These are phyloP conservation scores for Hypercompe scribonia DNA, from an alignment of 2,888 invertebrate genomes.

Conservation along the genomic window DNA sequence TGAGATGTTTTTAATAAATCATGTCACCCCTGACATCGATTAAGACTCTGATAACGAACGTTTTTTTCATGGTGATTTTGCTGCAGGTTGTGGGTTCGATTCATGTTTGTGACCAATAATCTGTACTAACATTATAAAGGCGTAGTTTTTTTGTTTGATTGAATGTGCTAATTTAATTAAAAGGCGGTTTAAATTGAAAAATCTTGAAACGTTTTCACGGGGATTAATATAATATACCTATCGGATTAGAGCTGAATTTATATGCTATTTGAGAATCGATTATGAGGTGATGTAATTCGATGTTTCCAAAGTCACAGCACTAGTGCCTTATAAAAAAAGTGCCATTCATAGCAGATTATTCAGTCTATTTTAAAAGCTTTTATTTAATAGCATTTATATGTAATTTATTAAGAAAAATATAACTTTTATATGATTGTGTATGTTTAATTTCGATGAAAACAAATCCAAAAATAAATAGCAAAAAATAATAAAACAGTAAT, in stretches of 20 bases:
- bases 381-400: too few relatives aligned
- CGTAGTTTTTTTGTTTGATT: not conserved
- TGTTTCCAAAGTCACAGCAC: not conserved
- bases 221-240: too few relatives aligned
- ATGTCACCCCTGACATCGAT: not conserved
- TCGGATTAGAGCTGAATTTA: too few relatives aligned
- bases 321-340: not conserved
- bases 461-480: too few relatives aligned
- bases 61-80: not conserved
- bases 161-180: too few relatives aligned
- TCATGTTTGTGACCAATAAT: not conserved
- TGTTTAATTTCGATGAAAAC: too few relatives aligned
- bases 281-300: not conserved
- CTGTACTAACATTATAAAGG: not conserved
- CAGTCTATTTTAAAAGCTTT: not conserved
- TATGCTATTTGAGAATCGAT: not conserved
- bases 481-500: too few relatives aligned
- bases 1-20: conserved; percentile 1
- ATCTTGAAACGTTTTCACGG: not conserved
- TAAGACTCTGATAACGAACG: not conserved
- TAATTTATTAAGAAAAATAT: too few relatives aligned
- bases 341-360: too few relatives aligned
- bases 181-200: too few relatives aligned
- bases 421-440: too few relatives aligned
- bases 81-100: not conserved